Evolutionary conservation across 2,888 invertebrate genomes (phyloP).

Genomic region (Tipula vernalis): DNA sequence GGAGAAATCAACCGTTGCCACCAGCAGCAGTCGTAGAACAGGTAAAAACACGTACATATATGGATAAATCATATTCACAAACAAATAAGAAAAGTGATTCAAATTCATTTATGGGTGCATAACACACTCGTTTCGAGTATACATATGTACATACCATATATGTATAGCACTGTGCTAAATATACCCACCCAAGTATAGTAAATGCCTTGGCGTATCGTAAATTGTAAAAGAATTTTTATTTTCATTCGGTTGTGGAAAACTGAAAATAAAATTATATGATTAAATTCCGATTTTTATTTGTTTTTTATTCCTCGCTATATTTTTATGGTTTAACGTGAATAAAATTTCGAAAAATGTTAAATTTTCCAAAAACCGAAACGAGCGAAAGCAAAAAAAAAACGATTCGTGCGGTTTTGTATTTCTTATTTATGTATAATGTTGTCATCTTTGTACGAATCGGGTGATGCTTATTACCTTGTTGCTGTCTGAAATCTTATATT

Average conservation of each 20-base stretch:
- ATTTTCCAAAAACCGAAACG: neutral
- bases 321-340: neutral
- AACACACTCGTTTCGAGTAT: neutral
- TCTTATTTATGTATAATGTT: neutral
- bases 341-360: neutral
- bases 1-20: neutral
- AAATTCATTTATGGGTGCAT: neutral
- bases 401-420: neutral
- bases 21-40: neutral
- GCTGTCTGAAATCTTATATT: neutral
- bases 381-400: neutral
- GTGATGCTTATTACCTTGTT: neutral
- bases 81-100: neutral
- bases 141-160: neutral
- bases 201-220: neutral
- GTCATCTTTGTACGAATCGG: neutral
- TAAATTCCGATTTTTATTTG: neutral
- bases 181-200: no score
- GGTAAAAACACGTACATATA: neutral
- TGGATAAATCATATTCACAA: neutral
- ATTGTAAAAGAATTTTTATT: neutral
- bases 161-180: neutral
- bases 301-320: neutral
- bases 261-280: constrained; percentile 4
- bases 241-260: neutral